Evolutionary conservation across 2,113 vertebrate species (phyloP).

Genomic region (Stercorarius parasiticus): DNA sequence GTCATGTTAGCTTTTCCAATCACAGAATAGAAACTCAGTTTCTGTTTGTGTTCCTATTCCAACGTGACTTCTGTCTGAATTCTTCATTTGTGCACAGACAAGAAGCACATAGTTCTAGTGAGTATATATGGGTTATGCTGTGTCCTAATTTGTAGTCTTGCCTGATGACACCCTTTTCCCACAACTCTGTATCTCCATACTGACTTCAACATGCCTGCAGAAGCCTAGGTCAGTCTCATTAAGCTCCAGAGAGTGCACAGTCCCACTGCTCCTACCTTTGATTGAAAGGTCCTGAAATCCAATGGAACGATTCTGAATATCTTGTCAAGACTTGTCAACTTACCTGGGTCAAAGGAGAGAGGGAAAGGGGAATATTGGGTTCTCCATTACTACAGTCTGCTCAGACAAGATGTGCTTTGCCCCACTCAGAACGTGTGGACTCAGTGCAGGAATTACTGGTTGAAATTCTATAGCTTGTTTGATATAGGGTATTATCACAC

Average conservation of each 20-base stretch:
- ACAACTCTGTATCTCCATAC: neutral
- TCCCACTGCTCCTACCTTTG: neutral
- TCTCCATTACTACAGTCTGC: neutral
- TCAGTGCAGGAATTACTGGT: neutral
- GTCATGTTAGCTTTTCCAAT: neutral
- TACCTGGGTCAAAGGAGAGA: neutral
- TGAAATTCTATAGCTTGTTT: neutral
- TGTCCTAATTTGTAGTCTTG: neutral
- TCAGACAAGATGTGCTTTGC: neutral
- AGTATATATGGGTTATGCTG: neutral
- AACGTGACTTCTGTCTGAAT: neutral
- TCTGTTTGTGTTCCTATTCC: neutral
- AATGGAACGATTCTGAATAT: neutral
- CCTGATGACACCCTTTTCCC: neutral
- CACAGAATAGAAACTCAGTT: neutral
- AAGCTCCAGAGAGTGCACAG: neutral
- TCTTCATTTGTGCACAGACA: neutral
- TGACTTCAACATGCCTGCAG: neutral
- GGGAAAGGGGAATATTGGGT: neutral
- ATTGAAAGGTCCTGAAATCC: slow-evolving; percentile 1
- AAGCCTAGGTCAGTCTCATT: neutral
- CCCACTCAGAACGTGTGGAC: neutral
- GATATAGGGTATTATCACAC: neutral
- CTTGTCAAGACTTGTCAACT: neutral
- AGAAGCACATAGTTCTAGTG: neutral